Evolutionary conservation across 2,113 vertebrate species (phyloP), one percentile per base, ranked within the genome.

Genomic region (Progne subis): DNA sequence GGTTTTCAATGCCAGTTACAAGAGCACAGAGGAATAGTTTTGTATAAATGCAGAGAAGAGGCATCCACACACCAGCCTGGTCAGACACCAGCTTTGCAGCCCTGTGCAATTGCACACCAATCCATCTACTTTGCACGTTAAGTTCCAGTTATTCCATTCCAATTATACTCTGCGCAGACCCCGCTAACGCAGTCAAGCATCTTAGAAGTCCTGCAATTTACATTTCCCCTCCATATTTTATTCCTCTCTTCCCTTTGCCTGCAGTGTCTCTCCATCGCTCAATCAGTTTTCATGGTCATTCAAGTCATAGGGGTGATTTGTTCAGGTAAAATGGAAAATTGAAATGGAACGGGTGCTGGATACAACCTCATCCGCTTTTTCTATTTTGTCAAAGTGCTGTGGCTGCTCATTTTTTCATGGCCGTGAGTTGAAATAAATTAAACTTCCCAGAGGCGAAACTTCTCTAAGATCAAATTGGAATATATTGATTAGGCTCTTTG

Each of bases 401-500:
- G 72, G 89, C 88, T 98, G 96, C 96, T 98, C 95, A 96, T 97
- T 97, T 98, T 96, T 98, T 96, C 97, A 97, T 96, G 95, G 94
- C 87, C 97, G 97, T 92, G 96, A 98, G 97, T 94, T 96, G 96
- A 98, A 98, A 98, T 98, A 98, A 98, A 98, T 98, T 98, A 98
- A 98, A 98, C 97, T 98, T 98, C 96, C 97, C 95, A 96, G 96
- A 60, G 94, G 98, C 96, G 16, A 98, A 97, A 97, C 92, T 97
- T 96, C 96, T 96, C 95, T 90, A 93, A 97, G 94, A 98, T 98
- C 97, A 98, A 95, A 98, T 98, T 98, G 97, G 97, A 98, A 98
- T 97, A 96, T 98, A 98, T 98, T 97, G 98, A 98, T 98, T 98
- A 98, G 97, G 87, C 97, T 98, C 97, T 97, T 98, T 98, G 97